Base-by-base conservation (phyloP, 2,888 invertebrate species). In the Agrilus biguttatus region DNA sequence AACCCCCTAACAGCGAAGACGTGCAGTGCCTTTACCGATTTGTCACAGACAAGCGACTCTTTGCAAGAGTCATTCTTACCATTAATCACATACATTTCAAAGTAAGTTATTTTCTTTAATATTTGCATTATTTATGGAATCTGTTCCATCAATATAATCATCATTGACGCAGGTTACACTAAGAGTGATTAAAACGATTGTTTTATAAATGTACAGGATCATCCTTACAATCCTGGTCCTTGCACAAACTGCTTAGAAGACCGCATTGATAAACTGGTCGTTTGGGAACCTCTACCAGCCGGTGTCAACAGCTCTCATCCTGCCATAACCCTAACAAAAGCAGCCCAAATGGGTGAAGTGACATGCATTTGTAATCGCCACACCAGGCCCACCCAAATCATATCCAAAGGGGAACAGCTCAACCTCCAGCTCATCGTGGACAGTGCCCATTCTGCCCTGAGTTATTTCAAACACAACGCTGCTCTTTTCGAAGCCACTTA, bases 231-330 rank as follows among this genome's bases (percentile, higher is more conserved):
- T 46, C 77, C 80, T 38, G 83, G 83, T 1, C 79, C 84, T 36
- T 88, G 89, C 57, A 79, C 80, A n/a, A 80, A 84, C 50, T 90
- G 90, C 53, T 82, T 88, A 65, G 85, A 86, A 60, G 88, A 89
- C 53, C 75, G 87, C 8, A 85, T 87, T 14, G 89, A 90, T 55
- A 86, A 87, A 55, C 66, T 89, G 32, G 76, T 86, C 13, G 75
- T 88, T 35, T 84, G 85, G 80, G 86, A 87, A 58, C 83, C 79
- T 1, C 59, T 71, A 7, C 69, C 72, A 1, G 60, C 61, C 2
- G 63, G 63, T 12, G 58, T 57, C 32, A 68, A 68, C 52, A 56
- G 62, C 10, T 58, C 66, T 2, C 55, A 60, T 44, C 60, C 63
- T 8, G 73, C 75, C 6, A 64, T 73, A 8, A 71, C 75, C 1